These are phyloP conservation scores for Sylvia atricapilla DNA, from an alignment of 2,113 vertebrate genomes.

Conservation along the genomic window DNA sequence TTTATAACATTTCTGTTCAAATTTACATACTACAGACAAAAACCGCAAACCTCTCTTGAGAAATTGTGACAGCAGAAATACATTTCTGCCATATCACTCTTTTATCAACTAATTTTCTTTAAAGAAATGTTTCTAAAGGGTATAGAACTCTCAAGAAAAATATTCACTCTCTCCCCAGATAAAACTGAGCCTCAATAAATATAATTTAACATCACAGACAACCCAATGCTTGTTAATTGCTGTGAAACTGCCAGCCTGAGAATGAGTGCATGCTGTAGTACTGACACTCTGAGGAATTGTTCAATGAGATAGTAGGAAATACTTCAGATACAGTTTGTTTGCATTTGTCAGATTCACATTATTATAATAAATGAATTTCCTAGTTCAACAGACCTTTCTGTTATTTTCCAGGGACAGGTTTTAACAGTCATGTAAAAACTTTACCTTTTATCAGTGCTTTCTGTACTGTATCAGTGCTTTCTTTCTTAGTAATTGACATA, in stretches of 20 bases:
- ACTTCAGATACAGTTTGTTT: background rate
- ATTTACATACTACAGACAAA: background rate
- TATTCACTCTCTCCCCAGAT: background rate
- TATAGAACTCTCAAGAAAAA: background rate
- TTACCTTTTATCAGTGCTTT: background rate
- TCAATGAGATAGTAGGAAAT: background rate
- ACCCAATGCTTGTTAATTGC: background rate
- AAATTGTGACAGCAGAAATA: background rate
- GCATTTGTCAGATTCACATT: background rate
- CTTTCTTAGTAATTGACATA: background rate
- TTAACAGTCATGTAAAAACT: background rate
- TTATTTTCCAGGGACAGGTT: background rate
- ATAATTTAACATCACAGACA: background rate
- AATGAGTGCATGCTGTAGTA: background rate
- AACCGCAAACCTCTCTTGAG: background rate
- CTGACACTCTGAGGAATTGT: background rate
- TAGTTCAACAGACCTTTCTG: background rate
- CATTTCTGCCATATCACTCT: background rate
- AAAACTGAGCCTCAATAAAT: background rate
- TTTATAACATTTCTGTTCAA: background rate
- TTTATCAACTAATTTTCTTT: background rate
- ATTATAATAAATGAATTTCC: background rate
- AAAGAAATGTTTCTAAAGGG: background rate
- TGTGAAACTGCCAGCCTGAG: background rate
- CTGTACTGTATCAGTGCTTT: background rate